Percentiles rank a stretch among this genome's conserved stretches.
These are phyloP conservation scores for Lagopus leucura DNA, from an alignment of 2,113 vertebrate species.

Conservation along the genomic window DNA sequence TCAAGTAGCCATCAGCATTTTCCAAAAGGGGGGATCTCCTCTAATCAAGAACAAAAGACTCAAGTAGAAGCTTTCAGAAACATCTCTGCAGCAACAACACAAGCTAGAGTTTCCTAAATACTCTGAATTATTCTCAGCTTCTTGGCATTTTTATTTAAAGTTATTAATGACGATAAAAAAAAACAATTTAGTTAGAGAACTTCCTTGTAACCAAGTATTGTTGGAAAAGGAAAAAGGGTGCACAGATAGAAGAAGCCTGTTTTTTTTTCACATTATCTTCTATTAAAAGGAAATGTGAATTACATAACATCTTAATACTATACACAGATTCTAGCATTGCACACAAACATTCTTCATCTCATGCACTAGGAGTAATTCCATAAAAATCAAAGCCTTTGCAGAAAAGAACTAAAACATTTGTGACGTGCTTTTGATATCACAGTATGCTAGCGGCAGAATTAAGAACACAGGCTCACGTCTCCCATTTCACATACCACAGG, in stretches of 20 bases:
- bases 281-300: background rate
- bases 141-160: background rate
- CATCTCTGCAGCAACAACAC: background rate
- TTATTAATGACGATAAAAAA: background rate
- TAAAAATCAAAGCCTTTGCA: background rate
- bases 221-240: background rate
- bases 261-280: background rate
- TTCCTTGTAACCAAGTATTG: background rate
- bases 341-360: background rate
- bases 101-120: background rate
- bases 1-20: background rate
- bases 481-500: background rate
- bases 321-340: background rate
- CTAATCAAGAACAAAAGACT: background rate
- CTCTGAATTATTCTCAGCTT: background rate
- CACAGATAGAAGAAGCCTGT: background rate
- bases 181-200: background rate
- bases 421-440: background rate
- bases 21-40: background rate
- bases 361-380: background rate
- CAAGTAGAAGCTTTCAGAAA: background rate
- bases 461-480: background rate
- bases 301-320: rapidly evolving
- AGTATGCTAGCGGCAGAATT: background rate
- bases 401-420: background rate